Percentiles rank a stretch among this genome's conserved stretches.
These are phyloP conservation scores for Micoletzkya japonica DNA, from an alignment of 2,888 invertebrate species.

Conservation along the genomic window DNA sequence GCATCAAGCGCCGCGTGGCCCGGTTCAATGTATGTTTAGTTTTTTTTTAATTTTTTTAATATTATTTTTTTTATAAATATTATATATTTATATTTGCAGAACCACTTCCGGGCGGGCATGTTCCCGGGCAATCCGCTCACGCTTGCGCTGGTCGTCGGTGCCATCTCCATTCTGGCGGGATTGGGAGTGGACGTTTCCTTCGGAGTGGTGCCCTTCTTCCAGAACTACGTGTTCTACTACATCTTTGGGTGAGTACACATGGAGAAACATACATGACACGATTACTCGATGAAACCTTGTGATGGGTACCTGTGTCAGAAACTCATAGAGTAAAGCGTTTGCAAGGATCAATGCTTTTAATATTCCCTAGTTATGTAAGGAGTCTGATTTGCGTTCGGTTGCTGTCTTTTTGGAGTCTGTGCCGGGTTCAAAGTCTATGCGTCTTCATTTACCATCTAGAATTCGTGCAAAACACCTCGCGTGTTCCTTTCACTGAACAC, in stretches of 20 bases:
- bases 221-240: slow-evolving; percentile 69
- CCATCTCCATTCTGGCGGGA: slow-evolving; percentile 75
- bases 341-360: too few relatives aligned
- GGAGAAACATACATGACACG: background rate
- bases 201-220: slow-evolving; percentile 78
- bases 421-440: too few relatives aligned
- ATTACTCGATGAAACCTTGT: too few relatives aligned
- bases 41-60: background rate
- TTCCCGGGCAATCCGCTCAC: slow-evolving; percentile 92
- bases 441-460: too few relatives aligned
- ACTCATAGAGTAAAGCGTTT: too few relatives aligned
- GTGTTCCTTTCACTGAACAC: too few relatives aligned
- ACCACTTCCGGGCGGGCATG: slow-evolving; percentile 89
- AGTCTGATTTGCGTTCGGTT: too few relatives aligned
- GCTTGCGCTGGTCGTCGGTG: slow-evolving; percentile 79
- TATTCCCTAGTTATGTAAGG: too few relatives aligned
- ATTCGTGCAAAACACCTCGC: too few relatives aligned
- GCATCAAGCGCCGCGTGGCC: slow-evolving; percentile 90
- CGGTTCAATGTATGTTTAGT: slow-evolving; percentile 78
- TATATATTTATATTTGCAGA: slow-evolving; percentile 72
- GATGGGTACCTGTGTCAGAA: too few relatives aligned
- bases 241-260: slow-evolving; percentile 76
- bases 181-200: slow-evolving; percentile 73
- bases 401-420: too few relatives aligned
- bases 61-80: slow-evolving; percentile 47